Percentiles rank a stretch among this genome's conserved stretches.
phyloP scores from a whole-genome alignment of 2,797 vertebrate genomes.

The Clarias laeviceps region DNA sequence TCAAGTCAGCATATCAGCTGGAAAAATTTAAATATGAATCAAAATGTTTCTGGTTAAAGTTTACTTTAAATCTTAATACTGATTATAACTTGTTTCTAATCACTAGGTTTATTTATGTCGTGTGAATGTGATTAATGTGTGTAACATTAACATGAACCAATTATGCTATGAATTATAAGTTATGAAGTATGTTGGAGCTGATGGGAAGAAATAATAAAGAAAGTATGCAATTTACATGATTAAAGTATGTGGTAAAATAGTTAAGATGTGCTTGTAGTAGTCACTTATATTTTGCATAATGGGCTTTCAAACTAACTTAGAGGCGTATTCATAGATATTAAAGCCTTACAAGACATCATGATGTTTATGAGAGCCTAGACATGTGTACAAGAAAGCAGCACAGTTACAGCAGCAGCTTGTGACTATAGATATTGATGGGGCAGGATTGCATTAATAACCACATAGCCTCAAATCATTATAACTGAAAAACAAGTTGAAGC shows the following conservation, averaged over 20 bases:
- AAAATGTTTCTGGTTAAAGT: neutral
- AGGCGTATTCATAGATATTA: neutral
- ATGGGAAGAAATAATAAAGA: neutral
- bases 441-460: neutral
- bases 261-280: neutral
- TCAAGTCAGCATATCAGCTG: neutral
- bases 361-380: neutral
- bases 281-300: neutral
- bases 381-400: neutral
- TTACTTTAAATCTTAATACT: neutral
- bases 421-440: neutral
- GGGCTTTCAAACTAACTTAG: neutral
- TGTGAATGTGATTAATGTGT: neutral
- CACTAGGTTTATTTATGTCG: too few relatives aligned
- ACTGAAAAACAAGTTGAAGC: neutral
- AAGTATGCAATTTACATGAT: neutral
- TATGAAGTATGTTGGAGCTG: neutral
- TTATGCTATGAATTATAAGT: neutral
- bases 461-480: neutral
- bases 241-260: neutral
- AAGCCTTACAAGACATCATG: neutral
- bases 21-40: neutral
- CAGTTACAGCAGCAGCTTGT: neutral
- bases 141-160: neutral
- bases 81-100: too few relatives aligned